Conservation (phyloP, 2,113 vertebrate species). For the Emydocephalus ijimae region DNA sequence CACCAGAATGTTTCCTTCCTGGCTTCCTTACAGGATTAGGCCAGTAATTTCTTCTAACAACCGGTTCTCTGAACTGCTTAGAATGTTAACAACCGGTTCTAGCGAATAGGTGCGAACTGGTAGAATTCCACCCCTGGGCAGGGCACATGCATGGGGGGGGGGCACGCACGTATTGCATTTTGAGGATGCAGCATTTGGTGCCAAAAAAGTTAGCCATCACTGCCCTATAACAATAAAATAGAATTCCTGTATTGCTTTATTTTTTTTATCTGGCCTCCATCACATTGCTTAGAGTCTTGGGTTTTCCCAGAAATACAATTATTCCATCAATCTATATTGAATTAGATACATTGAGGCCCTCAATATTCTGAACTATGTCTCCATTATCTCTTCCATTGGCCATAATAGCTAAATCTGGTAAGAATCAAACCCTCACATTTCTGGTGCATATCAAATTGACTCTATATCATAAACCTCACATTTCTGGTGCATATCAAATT, state of each 20-base stretch:
- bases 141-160: no score
- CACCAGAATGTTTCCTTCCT: no score
- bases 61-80: no score
- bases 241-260: not conserved
- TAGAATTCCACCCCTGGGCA: no score
- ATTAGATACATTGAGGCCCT: not conserved
- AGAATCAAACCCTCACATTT: not conserved
- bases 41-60: no score
- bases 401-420: not conserved
- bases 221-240: not conserved
- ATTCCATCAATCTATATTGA: not conserved
- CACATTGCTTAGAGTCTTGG: not conserved
- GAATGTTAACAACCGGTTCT: no score
- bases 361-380: not conserved
- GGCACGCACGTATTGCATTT: no score
- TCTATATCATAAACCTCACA: not conserved
- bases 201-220: no score
- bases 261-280: not conserved
- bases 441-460: not conserved
- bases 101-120: no score
- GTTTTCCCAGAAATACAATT: not conserved
- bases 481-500: not conserved
- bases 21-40: no score
- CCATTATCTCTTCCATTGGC: not conserved
- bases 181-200: no score